Base-by-base conservation (phyloP, 1,140 invertebrate genomes). In the Aphidius gifuensis region DNA sequence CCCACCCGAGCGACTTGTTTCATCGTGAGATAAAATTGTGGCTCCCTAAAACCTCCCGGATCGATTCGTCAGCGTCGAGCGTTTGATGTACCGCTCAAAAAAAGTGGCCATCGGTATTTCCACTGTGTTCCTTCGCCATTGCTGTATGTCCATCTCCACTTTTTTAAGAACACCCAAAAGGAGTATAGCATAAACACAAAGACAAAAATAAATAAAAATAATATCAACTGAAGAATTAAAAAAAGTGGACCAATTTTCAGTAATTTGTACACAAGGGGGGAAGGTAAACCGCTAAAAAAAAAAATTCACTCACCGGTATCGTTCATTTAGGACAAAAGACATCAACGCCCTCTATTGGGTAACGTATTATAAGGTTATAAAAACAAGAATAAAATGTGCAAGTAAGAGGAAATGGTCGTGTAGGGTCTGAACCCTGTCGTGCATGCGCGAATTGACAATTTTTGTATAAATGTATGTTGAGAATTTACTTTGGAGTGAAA, bases 241-340 rank as follows among this genome's bases (percentile, higher is more conserved):
- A 16, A 74, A 74, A 74, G 68, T 70, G 66, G 71, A 69, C 66
- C 72, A 74, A 74, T 74, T 74, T 74, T 74, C 69, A 64, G 68
- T 74, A 72, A 74, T 74, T 74, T 74, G 72, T 74, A 73, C 73
- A 60, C 58, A 45, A 50, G 54, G 51, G 71, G 60, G 47, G 6
- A 58, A 54, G 55, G 54, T 56, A 42, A 39, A 32, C 57, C 9
- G 5, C 58, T 16, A 43, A 16, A 40, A 39, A 42, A 50, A 38
- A 50, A 50, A 46, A 32, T 32, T 32, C 49, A 42, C 56, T 49
- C 42, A 60, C 32, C 49, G 62, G 42, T 43, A 21, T 39, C 7
- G 23, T 39, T 3, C 43, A 39, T 43, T 45, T 42, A 5, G 7
- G 40, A 21, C 9, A 53, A 53, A 32, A 21, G 3, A 11, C 38